These are phyloP conservation scores for Loxodonta africana DNA, from an alignment of 2,113 vertebrate species.

Conservation along the genomic window DNA sequence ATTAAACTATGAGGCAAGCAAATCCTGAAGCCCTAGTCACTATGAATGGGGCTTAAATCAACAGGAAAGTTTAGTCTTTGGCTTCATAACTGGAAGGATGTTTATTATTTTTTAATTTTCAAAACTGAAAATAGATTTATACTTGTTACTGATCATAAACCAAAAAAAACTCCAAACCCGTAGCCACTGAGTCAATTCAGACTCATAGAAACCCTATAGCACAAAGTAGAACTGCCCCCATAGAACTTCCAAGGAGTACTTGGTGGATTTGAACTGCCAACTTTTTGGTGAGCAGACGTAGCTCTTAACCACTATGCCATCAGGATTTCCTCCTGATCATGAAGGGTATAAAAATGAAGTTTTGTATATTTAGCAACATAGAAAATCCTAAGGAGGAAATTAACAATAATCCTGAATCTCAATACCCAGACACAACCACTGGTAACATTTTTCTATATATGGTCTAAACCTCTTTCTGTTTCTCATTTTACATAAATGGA, in stretches of 20 bases:
- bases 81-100: neutral
- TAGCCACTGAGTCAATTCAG: too few relatives aligned
- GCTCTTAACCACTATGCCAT: too few relatives aligned
- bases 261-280: too few relatives aligned
- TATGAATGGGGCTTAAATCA: conserved; percentile 70
- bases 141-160: conserved; percentile 50
- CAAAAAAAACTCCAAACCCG: too few relatives aligned
- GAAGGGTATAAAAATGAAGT: conserved; percentile 39
- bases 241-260: too few relatives aligned
- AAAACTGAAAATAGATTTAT: conserved; percentile 47
- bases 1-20: conserved; percentile 87
- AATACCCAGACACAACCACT: conserved; percentile 17
- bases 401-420: conserved; percentile 19
- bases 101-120: conserved; percentile 65
- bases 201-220: too few relatives aligned
- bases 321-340: neutral
- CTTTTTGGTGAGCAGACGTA: too few relatives aligned
- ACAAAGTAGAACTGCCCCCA: too few relatives aligned
- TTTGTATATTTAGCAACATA: conserved; percentile 26
- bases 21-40: conserved; percentile 82
- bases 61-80: conserved; percentile 66
- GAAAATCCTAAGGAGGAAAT: conserved; percentile 41
- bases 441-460: conserved; percentile 28
- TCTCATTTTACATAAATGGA: conserved; percentile 38
- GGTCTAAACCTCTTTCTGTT: neutral